These are phyloP conservation scores for Etheostoma spectabile DNA, from an alignment of 2,113 vertebrate genomes.

Conservation along the genomic window DNA sequence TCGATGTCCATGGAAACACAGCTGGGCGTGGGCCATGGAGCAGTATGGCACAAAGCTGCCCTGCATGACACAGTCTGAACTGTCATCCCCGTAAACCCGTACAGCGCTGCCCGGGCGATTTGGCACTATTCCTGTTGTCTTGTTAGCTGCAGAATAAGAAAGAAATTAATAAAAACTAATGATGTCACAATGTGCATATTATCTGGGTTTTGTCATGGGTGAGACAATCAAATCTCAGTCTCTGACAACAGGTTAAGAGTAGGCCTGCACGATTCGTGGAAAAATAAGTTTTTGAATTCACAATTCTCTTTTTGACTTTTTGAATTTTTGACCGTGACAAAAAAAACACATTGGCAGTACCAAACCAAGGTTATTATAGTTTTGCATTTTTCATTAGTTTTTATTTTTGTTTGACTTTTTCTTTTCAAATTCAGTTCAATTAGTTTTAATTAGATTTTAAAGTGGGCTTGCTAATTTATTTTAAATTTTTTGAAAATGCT, in stretches of 20 bases:
- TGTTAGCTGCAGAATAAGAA: constrained; percentile 86
- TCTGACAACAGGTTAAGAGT: neutral
- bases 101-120: constrained; percentile 90
- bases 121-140: constrained; percentile 81
- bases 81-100: constrained; percentile 91
- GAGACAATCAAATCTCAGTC: neutral
- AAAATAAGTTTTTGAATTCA: too few relatives aligned
- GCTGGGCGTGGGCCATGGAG: constrained; percentile 99
- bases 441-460: too few relatives aligned
- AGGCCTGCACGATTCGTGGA: too few relatives aligned
- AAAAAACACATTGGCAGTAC: too few relatives aligned
- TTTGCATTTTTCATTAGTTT: too few relatives aligned
- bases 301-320: too few relatives aligned
- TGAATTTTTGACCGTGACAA: too few relatives aligned
- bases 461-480: too few relatives aligned
- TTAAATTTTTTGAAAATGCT: too few relatives aligned
- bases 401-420: too few relatives aligned
- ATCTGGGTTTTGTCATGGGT: neutral
- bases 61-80: constrained; percentile 81
- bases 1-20: constrained; percentile 97
- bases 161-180: neutral
- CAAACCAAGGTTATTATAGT: too few relatives aligned
- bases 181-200: neutral
- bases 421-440: too few relatives aligned
- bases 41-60: constrained; percentile 96